These are phyloP conservation scores for Melospiza georgiana DNA, from an alignment of 2,113 vertebrate species.

Conservation along the genomic window DNA sequence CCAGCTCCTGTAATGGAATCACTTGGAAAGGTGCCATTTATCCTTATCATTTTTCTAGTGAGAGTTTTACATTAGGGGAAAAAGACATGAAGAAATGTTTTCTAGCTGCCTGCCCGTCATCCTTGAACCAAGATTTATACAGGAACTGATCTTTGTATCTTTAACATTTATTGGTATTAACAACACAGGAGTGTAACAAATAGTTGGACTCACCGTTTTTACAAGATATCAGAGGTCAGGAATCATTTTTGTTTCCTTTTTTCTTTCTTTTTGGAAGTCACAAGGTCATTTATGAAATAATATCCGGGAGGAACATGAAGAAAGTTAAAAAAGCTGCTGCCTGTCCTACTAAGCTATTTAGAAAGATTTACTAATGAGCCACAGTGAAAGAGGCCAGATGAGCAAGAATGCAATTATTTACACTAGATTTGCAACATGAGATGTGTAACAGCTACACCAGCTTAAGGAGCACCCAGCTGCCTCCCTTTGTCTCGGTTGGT, in stretches of 20 bases:
- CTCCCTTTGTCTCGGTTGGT: fast-evolving
- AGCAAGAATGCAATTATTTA: conserved; percentile 2
- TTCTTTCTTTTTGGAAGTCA: neutral
- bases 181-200: neutral
- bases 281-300: neutral
- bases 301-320: neutral
- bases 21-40: conserved; percentile 56
- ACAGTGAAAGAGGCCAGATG: neutral
- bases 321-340: neutral
- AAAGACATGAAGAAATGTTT: conserved; percentile 22
- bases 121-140: conserved; percentile 46
- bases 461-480: neutral
- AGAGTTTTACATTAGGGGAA: conserved; percentile 30
- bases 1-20: conserved; percentile 48
- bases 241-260: neutral
- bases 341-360: neutral
- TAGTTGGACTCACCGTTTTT: neutral
- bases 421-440: neutral
- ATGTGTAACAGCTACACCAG: neutral
- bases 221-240: neutral
- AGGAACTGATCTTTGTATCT: conserved; percentile 45
- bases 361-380: neutral
- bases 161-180: conserved; percentile 48
- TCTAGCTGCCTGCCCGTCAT: conserved; percentile 15
- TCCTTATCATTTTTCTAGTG: conserved; percentile 58